Evolutionary conservation across 1,140 invertebrate species (phyloP), one percentile per base, ranked within the genome.

Genomic region (Pseudobourletiella spinata): DNA sequence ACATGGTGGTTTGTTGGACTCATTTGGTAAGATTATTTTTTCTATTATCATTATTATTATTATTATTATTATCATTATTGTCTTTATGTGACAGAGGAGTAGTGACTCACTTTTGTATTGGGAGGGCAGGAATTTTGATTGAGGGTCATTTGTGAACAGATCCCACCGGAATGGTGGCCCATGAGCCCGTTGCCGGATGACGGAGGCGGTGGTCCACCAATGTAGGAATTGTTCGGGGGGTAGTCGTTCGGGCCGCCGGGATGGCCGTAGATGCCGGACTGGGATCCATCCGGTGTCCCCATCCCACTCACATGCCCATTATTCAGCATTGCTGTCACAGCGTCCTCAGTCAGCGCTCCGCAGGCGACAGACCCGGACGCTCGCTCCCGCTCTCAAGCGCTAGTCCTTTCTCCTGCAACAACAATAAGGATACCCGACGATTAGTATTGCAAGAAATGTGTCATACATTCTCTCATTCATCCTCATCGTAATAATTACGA

Each of bases 91-190:
- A n/a, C n/a, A n/a, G n/a, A n/a, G n/a, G n/a, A n/a, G n/a, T n/a
- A n/a, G n/a, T n/a, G n/a, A 43, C 65, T 68, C 55, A 68, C 66
- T 52, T 61, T 63, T 15, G 59, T 59, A 57, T 65, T 66, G 32
- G 61, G 62, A 60, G 68, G 68, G 60, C 68, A 66, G 22, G 57
- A 54, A 58, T 61, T 66, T 50, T 63, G 68, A 63, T 69, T 69
- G 64, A 69, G 48, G 46, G 59, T 56, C 65, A 70, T 70, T 67
- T 69, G 68, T 25, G 65, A 68, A 48, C 68, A 69, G 54, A 68
- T 63, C 18, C 68, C 68, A 50, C 68, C 68, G 25, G 68, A 67
- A 63, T 70, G 68, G 57, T 67, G 68, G 43, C 68, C 64, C 61
- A 67, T 65, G n/a, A 57, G 29, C 39, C 65, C 65, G 30, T 69